Evolutionary conservation across 2,113 vertebrate species (phyloP), one percentile per base, ranked within the genome.

Genomic region (Nanger granti): DNA sequence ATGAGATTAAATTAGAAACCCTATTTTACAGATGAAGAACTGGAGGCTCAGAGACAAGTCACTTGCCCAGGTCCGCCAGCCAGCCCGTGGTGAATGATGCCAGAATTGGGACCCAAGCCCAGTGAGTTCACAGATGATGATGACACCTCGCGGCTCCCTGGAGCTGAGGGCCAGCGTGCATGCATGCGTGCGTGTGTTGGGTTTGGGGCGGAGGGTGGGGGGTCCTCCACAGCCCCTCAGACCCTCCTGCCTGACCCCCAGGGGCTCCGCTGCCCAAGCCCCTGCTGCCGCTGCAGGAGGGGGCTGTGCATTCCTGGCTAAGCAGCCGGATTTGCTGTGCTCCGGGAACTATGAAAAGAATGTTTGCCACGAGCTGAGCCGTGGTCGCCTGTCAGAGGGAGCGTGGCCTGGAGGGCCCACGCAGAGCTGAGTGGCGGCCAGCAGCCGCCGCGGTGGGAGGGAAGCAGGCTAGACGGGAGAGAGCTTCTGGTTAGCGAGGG

Each of bases 301-400:
- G 97, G 93, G 82, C 88, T 93, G 96, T 66, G 95, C 98, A 97
- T 98, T 98, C 98, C 97, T 92, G 73, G 90, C 97, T 98, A 97
- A 98, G 97, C 97, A 28, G 96, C 28, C 1, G 98, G 99, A 99
- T 99, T 99, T 99, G 98, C 98, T 98, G 98, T 96, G 98, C 98
- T 99, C 98, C 97, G 79, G 93, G 98, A 99, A 98, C 98, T 99
- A 99, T 97, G 98, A 99, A 59, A 99, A 98, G 99, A 99, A 99
- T 99, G 98, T 98, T 99, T 98, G 98, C 98, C 98, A 98, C 97
- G 98, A 99, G 99, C 99, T 98, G 98, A 99, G 99, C 99, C 98
- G 98, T 98, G 98, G 99, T 99, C 98, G 98, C 98, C 98, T 91
- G 18, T 98, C 97, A 97, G 98, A 94, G 97, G 97, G 96, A 97